Conservation (phyloP, 2,888 invertebrate species). For the Xanthorhoe designata region DNA sequence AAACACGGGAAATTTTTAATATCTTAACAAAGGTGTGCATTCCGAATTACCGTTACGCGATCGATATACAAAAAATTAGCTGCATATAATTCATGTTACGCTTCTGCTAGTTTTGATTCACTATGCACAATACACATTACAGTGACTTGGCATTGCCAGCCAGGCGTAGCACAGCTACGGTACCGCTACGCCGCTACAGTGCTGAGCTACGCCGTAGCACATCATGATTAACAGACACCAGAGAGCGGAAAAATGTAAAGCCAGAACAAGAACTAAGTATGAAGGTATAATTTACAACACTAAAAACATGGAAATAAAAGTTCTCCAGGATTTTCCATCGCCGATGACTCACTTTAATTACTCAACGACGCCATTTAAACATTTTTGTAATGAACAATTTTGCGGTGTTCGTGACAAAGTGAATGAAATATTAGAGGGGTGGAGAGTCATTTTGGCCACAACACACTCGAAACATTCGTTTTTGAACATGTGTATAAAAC, state of each 20-base stretch:
- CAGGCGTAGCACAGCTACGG: constrained; percentile 53
- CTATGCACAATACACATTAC: constrained; percentile 43
- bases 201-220: constrained; percentile 41
- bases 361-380: constrained; percentile 6
- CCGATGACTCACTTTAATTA: constrained; percentile 24
- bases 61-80: not conserved
- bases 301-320: constrained; percentile 3
- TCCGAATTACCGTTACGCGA: not conserved
- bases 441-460: constrained; percentile 43
- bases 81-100: not conserved
- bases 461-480: constrained; percentile 38
- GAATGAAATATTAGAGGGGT: constrained; percentile 38
- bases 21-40: not conserved
- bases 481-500: constrained; percentile 49
- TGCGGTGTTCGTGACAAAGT: constrained; percentile 37
- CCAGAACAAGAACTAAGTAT: not conserved
- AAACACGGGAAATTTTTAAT: not conserved
- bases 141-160: constrained; percentile 46
- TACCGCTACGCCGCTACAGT: constrained; percentile 36
- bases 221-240: constrained; percentile 37
- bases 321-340: constrained; percentile 19
- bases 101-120: constrained; percentile 7
- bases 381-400: constrained; percentile 25
- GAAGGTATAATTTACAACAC: not conserved
- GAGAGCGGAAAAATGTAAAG: constrained; percentile 31